Conservation (phyloP, 2,113 vertebrate species). For the Nicator chloris region DNA sequence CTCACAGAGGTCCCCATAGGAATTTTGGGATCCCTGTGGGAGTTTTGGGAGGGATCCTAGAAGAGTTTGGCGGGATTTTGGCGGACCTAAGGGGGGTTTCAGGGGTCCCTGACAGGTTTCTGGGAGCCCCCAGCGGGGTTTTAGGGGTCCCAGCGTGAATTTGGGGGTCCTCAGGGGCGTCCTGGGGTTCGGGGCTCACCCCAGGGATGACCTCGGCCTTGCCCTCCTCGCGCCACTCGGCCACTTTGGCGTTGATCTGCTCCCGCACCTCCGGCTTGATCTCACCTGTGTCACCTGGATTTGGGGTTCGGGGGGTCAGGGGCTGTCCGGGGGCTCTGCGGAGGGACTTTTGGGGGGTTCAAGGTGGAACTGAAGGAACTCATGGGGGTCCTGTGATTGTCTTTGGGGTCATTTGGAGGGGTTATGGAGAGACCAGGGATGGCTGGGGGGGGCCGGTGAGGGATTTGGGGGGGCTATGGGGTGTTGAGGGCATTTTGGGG, state of each 20-base stretch:
- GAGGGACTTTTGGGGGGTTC: too few relatives aligned
- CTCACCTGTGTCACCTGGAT: not conserved
- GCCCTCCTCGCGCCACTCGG: not conserved
- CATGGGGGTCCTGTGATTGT: too few relatives aligned
- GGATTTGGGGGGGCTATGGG: too few relatives aligned
- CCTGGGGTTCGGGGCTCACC: not conserved
- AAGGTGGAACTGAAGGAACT: too few relatives aligned
- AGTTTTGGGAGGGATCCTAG: not conserved
- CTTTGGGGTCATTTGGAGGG: too few relatives aligned
- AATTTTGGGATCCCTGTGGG: not conserved
- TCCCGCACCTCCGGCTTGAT: not conserved
- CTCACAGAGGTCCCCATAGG: not conserved
- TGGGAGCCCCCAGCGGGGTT: not conserved
- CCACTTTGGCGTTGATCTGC: not conserved
- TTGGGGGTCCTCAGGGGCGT: not conserved
- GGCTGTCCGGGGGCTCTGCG: too few relatives aligned
- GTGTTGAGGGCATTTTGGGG: too few relatives aligned
- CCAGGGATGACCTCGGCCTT: not conserved
- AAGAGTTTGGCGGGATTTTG: not conserved
- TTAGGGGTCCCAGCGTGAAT: not conserved
- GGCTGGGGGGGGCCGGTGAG: too few relatives aligned
- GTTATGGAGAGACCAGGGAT: too few relatives aligned
- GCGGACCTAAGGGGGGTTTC: rapidly evolving
- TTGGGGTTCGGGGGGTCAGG: not conserved
- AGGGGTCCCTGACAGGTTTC: too few relatives aligned